Base-by-base conservation (phyloP, 2,888 invertebrate species). In the Hypomecis atomaria region DNA sequence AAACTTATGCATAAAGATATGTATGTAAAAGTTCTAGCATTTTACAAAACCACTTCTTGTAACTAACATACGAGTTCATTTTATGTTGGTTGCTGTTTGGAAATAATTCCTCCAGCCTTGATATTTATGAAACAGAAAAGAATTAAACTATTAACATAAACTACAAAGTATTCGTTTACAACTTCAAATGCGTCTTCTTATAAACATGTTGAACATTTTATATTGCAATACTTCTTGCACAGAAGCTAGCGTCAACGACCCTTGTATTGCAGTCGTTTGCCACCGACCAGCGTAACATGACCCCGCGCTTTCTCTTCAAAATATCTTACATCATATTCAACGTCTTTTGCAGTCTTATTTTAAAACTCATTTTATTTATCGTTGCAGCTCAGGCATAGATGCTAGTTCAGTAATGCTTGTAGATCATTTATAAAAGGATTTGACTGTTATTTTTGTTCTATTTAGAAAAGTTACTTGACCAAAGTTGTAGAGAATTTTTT, bases 201-300 rank as follows among this genome's bases (percentile, higher is more conserved):
- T 38, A 50, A 37, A 50, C 50, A 45, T 36, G 23, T 13, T 8
- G n/a, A 56, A 47, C 23, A 56, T 40, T 47, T 33, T 13, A 47
- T 23, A 33, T 52, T 52, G 23, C n/a, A 37, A 6, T 44, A 47
- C 36, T n/a, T 37, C 48, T 42, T 48, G 38, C 43, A 56, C 44
- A 56, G 61, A 50, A 54, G 52, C 42, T 11, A 37, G 43, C 70
- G 82, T 82, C 82, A 80, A 75, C 74, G 81, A 81, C 78, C 82
- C 72, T 72, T 73, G 74, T 64, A 73, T 74, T 73, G 73, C 78
- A 75, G 65, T 70, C 73, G 74, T 74, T 73, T 72, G 73, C 68
- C 58, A 57, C 9, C 11, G 38, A 62, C 82, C 76, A 80, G 36
- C 58, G 6, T 64, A 67, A 47, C 54, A 13, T 67, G 79, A 67